These are phyloP conservation scores for Drosophila watanabei DNA, from an alignment of 1,140 invertebrate species.

Conservation along the genomic window DNA sequence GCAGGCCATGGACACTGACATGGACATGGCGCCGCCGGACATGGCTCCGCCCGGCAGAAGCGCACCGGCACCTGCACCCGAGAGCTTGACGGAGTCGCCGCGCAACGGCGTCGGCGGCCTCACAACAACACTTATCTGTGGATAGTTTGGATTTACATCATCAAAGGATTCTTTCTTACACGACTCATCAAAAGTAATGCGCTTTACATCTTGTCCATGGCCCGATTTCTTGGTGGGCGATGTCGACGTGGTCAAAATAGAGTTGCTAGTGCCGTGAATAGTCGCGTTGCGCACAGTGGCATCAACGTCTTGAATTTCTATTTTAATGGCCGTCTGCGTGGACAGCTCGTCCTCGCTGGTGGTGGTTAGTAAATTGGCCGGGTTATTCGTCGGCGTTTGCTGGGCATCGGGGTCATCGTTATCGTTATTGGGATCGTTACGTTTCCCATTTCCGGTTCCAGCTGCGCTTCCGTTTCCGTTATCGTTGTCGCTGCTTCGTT, in stretches of 20 bases:
- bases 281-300: slow-evolving; percentile 40
- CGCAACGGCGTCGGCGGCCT: slow-evolving; percentile 89
- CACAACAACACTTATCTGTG: slow-evolving; percentile 90
- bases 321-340: slow-evolving; percentile 75
- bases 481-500: slow-evolving; percentile 34
- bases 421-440: slow-evolving; percentile 11
- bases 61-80: slow-evolving; percentile 18
- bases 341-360: slow-evolving; percentile 83
- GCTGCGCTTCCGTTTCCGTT: background rate
- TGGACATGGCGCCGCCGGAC: slow-evolving; percentile 38
- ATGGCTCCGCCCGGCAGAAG: slow-evolving; percentile 29
- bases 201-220: slow-evolving; percentile 85
- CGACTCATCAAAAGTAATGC: slow-evolving; percentile 86
- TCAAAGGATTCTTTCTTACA: slow-evolving; percentile 86
- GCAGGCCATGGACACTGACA: slow-evolving; percentile 55
- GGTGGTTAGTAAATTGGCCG: slow-evolving; percentile 43
- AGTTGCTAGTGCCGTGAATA: slow-evolving; percentile 31
- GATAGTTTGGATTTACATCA: slow-evolving; percentile 85
- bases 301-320: slow-evolving; percentile 72
- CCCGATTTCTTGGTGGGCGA: slow-evolving; percentile 79
- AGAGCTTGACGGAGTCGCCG: slow-evolving; percentile 75
- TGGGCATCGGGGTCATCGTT: slow-evolving; percentile 25
- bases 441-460: background rate
- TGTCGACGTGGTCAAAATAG: slow-evolving; percentile 52
- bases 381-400: slow-evolving; percentile 58